Percentiles rank a stretch among this genome's conserved stretches.
Evolutionary conservation across 2,797 vertebrate species (phyloP).

Genomic region (Neosilurus mollespiculum): DNA sequence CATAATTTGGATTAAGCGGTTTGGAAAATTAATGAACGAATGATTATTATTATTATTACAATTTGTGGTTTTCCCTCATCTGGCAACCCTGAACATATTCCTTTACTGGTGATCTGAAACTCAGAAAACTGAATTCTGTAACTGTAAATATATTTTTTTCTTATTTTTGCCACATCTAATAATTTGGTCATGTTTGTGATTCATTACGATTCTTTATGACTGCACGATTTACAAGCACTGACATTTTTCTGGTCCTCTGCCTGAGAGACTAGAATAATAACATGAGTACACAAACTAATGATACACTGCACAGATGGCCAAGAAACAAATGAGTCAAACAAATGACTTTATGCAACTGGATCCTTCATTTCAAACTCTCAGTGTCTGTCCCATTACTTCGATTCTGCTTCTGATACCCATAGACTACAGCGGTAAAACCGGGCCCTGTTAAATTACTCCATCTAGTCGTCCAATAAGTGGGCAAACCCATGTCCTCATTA

Average conservation of each 20-base stretch:
- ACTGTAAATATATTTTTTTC: neutral
- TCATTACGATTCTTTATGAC: neutral
- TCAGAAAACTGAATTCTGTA: neutral
- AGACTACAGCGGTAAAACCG: neutral
- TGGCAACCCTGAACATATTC: neutral
- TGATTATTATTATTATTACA: neutral
- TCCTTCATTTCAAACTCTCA: neutral
- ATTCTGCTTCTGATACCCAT: neutral
- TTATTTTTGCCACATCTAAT: too few species aligned
- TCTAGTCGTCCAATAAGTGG: slow-evolving; percentile 15
- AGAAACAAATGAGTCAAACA: slow-evolving; percentile 10
- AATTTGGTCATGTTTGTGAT: neutral
- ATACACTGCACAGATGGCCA: slow-evolving; percentile 5
- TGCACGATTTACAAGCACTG: neutral
- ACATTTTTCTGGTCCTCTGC: neutral
- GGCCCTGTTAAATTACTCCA: slow-evolving; percentile 14
- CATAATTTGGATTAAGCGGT: too few species aligned
- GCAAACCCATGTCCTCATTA: slow-evolving; percentile 20
- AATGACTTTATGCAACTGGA: neutral
- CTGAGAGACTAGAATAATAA: neutral
- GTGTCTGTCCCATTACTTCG: neutral
- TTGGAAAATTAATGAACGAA: neutral
- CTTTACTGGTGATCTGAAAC: neutral
- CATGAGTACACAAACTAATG: neutral
- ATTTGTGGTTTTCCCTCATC: neutral